Percentiles rank a stretch among this genome's conserved stretches.
These are phyloP conservation scores for Pagrus major DNA, from an alignment of 2,113 vertebrate genomes.

Conservation along the genomic window DNA sequence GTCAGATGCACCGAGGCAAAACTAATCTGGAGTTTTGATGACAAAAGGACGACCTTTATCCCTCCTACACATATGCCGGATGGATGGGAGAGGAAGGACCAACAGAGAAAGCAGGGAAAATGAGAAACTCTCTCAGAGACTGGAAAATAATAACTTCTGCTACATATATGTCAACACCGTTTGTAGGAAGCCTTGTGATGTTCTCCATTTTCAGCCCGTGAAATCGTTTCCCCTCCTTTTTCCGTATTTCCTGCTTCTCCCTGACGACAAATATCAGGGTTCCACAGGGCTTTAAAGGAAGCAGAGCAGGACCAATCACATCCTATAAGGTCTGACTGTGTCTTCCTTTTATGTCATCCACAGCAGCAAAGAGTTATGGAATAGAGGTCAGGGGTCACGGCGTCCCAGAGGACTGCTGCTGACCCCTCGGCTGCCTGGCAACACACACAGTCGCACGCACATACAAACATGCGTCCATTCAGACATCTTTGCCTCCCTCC, in stretches of 20 bases:
- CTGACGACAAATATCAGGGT: conserved; percentile 69
- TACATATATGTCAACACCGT: conserved; percentile 78
- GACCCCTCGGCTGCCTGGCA: conserved; percentile 54
- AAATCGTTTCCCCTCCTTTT: conserved; percentile 31
- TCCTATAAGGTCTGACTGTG: conserved; percentile 61
- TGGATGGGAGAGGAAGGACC: conserved; percentile 60
- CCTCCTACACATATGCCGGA: conserved; percentile 67
- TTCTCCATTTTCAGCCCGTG: conserved; percentile 66
- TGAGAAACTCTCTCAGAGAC: conserved; percentile 69
- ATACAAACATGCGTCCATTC: background rate
- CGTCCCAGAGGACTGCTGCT: conserved; percentile 53
- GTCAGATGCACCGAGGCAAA: conserved; percentile 82
- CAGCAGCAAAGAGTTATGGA: conserved; percentile 66
- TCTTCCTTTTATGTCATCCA: conserved; percentile 65
- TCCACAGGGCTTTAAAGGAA: conserved; percentile 66
- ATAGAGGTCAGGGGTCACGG: conserved; percentile 69
- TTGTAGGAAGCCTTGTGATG: conserved; percentile 62
- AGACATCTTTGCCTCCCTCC: background rate
- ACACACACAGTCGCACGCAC: conserved; percentile 9
- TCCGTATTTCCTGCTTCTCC: conserved; percentile 68
- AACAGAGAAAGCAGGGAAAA: conserved; percentile 71
- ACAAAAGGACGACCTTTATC: conserved; percentile 84
- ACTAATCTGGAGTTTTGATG: conserved; percentile 85
- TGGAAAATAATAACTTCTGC: conserved; percentile 74
- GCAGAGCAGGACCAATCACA: conserved; percentile 69